These are phyloP conservation scores for Scolopax mira DNA, from an alignment of 2,113 vertebrate species.

Conservation along the genomic window DNA sequence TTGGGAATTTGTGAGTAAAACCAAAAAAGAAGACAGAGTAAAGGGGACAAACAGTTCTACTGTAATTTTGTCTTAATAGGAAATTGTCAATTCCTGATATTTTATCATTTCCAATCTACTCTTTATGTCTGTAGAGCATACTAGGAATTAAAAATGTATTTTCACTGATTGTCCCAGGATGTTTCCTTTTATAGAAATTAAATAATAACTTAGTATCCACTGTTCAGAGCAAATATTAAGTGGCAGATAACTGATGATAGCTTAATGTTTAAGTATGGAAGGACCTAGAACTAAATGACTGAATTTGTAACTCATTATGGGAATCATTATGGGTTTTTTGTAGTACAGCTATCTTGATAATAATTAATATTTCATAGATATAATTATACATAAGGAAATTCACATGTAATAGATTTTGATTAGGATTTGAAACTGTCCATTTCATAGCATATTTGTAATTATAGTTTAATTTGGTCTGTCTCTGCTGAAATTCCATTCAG, in stretches of 20 bases:
- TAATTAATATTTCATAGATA: neutral
- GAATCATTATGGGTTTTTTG: fast-evolving
- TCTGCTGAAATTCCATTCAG: neutral
- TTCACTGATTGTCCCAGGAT: neutral
- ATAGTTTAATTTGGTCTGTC: neutral
- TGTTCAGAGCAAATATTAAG: neutral
- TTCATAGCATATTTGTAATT: neutral
- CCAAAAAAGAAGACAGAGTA: neutral
- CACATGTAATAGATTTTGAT: neutral
- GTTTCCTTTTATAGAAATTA: slow-evolving; percentile 18
- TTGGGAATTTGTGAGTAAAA: neutral
- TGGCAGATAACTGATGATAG: neutral
- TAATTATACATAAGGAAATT: neutral
- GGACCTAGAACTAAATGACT: neutral
- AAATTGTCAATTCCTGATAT: neutral
- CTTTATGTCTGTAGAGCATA: neutral
- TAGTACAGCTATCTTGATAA: neutral
- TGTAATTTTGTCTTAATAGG: neutral
- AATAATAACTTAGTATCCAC: neutral
- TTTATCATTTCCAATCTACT: neutral
- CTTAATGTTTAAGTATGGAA: neutral
- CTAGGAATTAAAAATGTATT: neutral
- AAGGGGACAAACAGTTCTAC: neutral
- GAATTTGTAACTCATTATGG: neutral
- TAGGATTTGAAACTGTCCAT: neutral